Percentiles rank a stretch among this genome's conserved stretches.
phyloP scores from a whole-genome alignment of 1,140 invertebrate species.

The Aleiodes sp. region DNA sequence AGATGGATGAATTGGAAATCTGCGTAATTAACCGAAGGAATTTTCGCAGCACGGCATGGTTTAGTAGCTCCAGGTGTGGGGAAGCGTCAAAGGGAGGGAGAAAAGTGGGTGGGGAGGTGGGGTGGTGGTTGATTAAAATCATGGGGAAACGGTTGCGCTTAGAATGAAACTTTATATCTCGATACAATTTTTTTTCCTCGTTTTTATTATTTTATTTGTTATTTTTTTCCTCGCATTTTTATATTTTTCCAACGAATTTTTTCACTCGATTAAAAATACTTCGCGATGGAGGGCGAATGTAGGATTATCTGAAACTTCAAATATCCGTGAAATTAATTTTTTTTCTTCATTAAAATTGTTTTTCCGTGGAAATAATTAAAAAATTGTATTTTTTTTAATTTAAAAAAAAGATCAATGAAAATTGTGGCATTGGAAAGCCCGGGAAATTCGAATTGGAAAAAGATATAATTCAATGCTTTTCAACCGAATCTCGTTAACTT shows the following conservation, averaged over 20 bases:
- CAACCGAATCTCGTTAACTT: no score
- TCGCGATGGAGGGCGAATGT: constrained; percentile 25
- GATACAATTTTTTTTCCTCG: neutral
- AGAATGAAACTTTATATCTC: constrained; percentile 36
- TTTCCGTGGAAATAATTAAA: no score
- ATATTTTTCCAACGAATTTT: constrained; percentile 36
- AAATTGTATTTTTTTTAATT: no score
- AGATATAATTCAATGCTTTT: no score
- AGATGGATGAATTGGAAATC: constrained; percentile 56
- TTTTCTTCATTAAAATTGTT: no score
- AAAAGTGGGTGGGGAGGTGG: constrained; percentile 1
- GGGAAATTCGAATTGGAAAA: no score
- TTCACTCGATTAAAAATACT: constrained; percentile 39
- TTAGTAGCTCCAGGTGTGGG: constrained; percentile 36
- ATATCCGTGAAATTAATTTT: no score
- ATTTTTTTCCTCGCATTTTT: neutral
- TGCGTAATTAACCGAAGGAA: constrained; percentile 63
- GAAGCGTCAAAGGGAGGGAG: constrained; percentile 31
- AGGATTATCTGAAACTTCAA: neutral
- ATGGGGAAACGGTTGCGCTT: constrained; percentile 49
- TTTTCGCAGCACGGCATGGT: constrained; percentile 40
- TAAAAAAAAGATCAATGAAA: no score
- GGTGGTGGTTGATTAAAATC: constrained; percentile 60
- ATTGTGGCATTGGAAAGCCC: no score
- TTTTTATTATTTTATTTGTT: constrained; percentile 9